Evolutionary conservation across 2,113 vertebrate genomes (phyloP), one percentile per base, ranked within the genome.

Genomic region (Aegypius monachus): DNA sequence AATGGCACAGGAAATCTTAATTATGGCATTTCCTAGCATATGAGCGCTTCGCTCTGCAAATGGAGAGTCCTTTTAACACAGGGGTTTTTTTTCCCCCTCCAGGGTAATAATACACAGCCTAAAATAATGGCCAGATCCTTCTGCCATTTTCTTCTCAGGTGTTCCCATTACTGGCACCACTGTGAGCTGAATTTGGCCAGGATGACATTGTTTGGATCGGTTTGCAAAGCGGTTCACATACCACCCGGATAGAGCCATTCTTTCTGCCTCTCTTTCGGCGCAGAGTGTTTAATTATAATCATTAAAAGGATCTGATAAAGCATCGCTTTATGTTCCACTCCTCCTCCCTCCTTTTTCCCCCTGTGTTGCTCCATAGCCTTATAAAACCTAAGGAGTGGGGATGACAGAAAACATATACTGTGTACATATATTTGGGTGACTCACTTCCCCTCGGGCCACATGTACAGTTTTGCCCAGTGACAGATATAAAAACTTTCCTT

Each of bases 241-340:
- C 88, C 74, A 81, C 92, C 77, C 93, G 73, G 73, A 58, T 72
- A 92, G 65, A 95, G 17, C 17, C 3, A 45, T 75, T 91, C 77
- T 95, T 78, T 86, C 75, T 83, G 52, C 67, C 32, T 94, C 53
- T 88, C 45, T 80, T 92, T 90, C 4, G 2, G 45, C 1, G 0
- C 68, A 66, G 77, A 88, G 47, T 50, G 36, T 52, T 96, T 96
- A 97, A 97, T 96, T 96, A 96, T 83, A 82, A 91, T 93, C 36
- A 89, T 95, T 96, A 96, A 62, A 52, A 81, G 72, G 63, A 89
- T 86, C 86, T 84, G 86, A 95, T 94, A 94, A 89, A 82, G 26
- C 73, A 34, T 42, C 4, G 7, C 68, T 72, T 81, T 88, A 4
- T 78, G 32, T 81, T 67, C 50, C 62, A 42, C 63, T 94, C 83